Conservation (phyloP, 2,797 vertebrate genomes). For the Podarcis siculus region DNA sequence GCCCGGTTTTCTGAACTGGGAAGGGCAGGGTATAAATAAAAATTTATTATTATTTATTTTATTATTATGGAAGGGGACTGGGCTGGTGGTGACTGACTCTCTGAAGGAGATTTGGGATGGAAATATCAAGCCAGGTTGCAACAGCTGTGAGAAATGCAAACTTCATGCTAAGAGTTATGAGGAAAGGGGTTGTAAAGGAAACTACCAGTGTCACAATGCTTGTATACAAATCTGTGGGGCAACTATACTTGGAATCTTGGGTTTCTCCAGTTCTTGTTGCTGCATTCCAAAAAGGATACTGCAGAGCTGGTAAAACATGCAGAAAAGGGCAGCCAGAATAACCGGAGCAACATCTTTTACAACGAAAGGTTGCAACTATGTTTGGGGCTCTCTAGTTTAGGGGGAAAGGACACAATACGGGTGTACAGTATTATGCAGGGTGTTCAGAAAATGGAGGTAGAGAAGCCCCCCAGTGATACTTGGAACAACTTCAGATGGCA, state of each 20-base stretch:
- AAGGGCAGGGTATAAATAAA: no score
- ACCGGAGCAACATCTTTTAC: background rate
- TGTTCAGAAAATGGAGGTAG: background rate
- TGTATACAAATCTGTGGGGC: background rate
- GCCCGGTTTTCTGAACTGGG: no score
- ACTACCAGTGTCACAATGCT: background rate
- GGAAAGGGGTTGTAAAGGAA: background rate
- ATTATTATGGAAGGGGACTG: background rate
- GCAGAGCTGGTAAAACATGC: background rate
- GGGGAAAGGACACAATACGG: background rate
- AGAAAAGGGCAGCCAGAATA: background rate
- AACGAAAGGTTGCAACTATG: background rate
- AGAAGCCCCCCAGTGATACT: background rate
- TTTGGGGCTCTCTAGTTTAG: background rate
- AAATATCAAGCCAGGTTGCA: background rate
- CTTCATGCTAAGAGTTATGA: background rate
- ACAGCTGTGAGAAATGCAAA: background rate
- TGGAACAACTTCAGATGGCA: no score
- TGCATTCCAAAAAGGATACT: background rate
- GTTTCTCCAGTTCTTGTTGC: background rate
- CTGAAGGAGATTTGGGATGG: background rate
- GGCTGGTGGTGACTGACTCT: background rate
- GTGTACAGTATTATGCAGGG: background rate
- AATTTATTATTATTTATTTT: no score
- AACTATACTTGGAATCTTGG: background rate